Conservation (phyloP, 2,888 invertebrate species). For the Apamea monoglypha region DNA sequence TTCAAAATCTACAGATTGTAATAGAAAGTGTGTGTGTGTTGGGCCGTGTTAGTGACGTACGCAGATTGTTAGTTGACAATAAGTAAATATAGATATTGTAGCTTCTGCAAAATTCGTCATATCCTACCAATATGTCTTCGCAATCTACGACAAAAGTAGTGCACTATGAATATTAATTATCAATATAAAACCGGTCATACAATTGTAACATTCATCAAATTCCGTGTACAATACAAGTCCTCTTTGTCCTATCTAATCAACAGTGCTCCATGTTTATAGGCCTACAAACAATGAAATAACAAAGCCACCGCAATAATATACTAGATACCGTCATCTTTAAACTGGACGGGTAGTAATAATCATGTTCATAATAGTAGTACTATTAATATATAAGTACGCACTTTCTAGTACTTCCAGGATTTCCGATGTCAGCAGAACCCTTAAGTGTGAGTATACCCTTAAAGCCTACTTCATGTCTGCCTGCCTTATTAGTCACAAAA, state of each 20-base stretch:
- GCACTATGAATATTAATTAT: slow-evolving; percentile 52
- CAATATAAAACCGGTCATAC: slow-evolving; percentile 43
- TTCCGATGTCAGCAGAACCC: background rate
- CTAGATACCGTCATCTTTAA: slow-evolving; percentile 42
- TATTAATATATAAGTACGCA: slow-evolving; percentile 2
- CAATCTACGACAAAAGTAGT: slow-evolving; percentile 44
- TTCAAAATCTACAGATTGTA: background rate
- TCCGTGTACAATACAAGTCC: slow-evolving; percentile 49
- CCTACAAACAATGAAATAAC: slow-evolving; percentile 57
- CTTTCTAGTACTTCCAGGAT: slow-evolving; percentile 31
- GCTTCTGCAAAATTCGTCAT: slow-evolving; percentile 6
- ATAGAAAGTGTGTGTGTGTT: too few relatives aligned
- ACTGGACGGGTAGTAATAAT: slow-evolving; percentile 37
- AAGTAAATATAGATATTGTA: too few relatives aligned
- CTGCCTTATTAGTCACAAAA: slow-evolving; percentile 1
- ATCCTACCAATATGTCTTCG: background rate
- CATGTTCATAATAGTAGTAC: slow-evolving; percentile 17
- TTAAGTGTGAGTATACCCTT: background rate
- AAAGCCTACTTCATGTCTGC: background rate
- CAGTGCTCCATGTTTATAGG: slow-evolving; percentile 48
- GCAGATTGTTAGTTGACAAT: slow-evolving; percentile 2
- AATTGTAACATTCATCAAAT: slow-evolving; percentile 61
- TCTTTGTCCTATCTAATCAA: slow-evolving; percentile 65
- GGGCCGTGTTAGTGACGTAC: too few relatives aligned
- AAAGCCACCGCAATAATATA: slow-evolving; percentile 46